phyloP scores from a whole-genome alignment of 2,888 invertebrate genomes.

The Apamea epomidion region DNA sequence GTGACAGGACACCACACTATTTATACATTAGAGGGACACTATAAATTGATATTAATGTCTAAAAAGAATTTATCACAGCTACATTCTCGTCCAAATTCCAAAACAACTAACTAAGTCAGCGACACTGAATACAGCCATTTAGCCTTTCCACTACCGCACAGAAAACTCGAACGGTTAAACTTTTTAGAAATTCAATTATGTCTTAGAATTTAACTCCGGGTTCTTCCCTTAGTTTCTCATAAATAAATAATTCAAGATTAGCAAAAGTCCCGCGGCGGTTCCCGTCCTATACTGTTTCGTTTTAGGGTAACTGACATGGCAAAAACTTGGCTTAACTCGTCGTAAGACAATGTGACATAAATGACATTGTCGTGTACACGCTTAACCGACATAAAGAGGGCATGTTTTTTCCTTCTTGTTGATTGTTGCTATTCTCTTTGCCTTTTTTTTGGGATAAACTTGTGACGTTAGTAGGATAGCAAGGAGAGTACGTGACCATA shows the following conservation, averaged over 20 bases:
- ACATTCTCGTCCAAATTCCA: slow-evolving; percentile 35
- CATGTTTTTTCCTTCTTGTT: slow-evolving; percentile 7
- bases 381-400: slow-evolving; percentile 19
- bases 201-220: slow-evolving; percentile 52
- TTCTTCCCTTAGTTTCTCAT: slow-evolving; percentile 49
- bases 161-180: slow-evolving; percentile 52
- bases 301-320: slow-evolving; percentile 37
- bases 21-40: slow-evolving; percentile 48
- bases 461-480: slow-evolving; percentile 21
- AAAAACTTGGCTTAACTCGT: slow-evolving; percentile 32
- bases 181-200: slow-evolving; percentile 63
- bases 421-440: slow-evolving; percentile 29
- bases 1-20: slow-evolving; percentile 30
- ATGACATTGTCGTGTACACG: slow-evolving; percentile 23
- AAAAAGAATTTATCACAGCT: slow-evolving; percentile 43
- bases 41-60: slow-evolving; percentile 51
- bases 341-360: slow-evolving; percentile 36
- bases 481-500: background rate
- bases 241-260: slow-evolving; percentile 63
- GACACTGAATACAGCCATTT: slow-evolving; percentile 46
- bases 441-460: slow-evolving; percentile 17
- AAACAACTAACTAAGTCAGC: slow-evolving; percentile 32
- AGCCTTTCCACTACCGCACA: slow-evolving; percentile 37
- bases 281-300: slow-evolving; percentile 33
- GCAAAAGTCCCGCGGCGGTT: slow-evolving; percentile 32